Conservation (phyloP, 1,140 invertebrate genomes). For the Palaemon carinicauda region DNA sequence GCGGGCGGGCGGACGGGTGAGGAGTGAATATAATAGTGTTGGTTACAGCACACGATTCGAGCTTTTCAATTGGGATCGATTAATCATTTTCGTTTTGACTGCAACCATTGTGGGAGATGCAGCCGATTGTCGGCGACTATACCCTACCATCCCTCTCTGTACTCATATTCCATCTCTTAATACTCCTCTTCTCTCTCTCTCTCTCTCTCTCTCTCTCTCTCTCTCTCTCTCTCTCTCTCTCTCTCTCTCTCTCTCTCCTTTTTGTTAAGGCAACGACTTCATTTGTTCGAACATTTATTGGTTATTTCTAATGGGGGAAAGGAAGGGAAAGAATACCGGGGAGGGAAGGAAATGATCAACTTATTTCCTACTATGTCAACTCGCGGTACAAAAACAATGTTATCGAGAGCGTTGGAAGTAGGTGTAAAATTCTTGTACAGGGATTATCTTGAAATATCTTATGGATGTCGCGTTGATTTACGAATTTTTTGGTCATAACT, state of each 20-base stretch:
- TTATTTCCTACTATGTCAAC: neutral
- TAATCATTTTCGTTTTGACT: conserved; percentile 51
- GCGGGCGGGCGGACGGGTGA: neutral
- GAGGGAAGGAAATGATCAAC: too few species aligned
- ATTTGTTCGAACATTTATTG: too few species aligned
- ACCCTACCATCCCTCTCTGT: neutral
- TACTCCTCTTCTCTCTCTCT: too few species aligned
- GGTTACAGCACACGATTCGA: conserved; percentile 45
- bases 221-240: too few species aligned
- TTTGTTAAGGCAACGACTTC: too few species aligned
- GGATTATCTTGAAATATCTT: neutral
- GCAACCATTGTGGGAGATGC: conserved; percentile 29
- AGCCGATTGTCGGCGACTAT: conserved; percentile 36
- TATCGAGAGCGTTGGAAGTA: too few species aligned
- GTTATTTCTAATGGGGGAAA: too few species aligned
- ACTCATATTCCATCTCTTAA: neutral
- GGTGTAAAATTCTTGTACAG: neutral
- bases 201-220: too few species aligned
- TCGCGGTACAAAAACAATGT: neutral
- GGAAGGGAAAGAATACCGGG: too few species aligned
- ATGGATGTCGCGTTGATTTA: neutral
- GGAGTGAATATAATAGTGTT: conserved; percentile 35
- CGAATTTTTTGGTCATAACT: too few species aligned
- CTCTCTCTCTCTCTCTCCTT: too few species aligned
- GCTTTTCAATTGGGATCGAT: conserved; percentile 45